phyloP scores from a whole-genome alignment of 1,140 invertebrate species.

The Lepidurus couesii region DNA sequence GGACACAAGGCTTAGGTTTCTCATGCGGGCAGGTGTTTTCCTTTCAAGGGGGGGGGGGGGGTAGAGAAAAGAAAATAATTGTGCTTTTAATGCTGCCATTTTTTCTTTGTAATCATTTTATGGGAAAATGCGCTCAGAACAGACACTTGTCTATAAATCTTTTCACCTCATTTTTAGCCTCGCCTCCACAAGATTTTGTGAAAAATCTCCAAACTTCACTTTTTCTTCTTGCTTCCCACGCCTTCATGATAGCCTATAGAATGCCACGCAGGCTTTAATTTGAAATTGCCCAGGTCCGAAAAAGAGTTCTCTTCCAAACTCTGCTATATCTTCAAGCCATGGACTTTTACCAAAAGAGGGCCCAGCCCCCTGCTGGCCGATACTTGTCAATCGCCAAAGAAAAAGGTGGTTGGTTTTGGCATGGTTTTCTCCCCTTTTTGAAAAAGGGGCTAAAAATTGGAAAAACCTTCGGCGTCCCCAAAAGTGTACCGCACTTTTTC shows the following conservation, averaged over 20 bases:
- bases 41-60: no score
- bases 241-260: slow-evolving; percentile 6
- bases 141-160: slow-evolving; percentile 10
- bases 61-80: background rate
- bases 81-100: slow-evolving; percentile 15
- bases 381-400: slow-evolving; percentile 5
- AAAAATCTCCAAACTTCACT: background rate
- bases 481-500: background rate
- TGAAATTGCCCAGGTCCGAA: slow-evolving; percentile 6
- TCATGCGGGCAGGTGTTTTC: background rate
- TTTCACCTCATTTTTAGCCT: background rate
- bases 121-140: slow-evolving; percentile 1
- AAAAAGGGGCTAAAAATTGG: background rate
- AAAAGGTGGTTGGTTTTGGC: background rate
- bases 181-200: background rate
- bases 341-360: background rate
- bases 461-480: background rate
- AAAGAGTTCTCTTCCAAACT: background rate
- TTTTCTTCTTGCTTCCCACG: background rate
- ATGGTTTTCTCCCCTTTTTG: background rate
- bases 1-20: background rate
- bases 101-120: slow-evolving; percentile 17
- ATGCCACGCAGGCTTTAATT: background rate
- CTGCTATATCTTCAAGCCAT: background rate
- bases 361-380: slow-evolving; percentile 16